A percentile compares a stretch with the other conserved stretches of the same genome.
These are phyloP conservation scores for Petrocephalus microphthalmus DNA, from an alignment of 2,113 vertebrate species.

Conservation along the genomic window DNA sequence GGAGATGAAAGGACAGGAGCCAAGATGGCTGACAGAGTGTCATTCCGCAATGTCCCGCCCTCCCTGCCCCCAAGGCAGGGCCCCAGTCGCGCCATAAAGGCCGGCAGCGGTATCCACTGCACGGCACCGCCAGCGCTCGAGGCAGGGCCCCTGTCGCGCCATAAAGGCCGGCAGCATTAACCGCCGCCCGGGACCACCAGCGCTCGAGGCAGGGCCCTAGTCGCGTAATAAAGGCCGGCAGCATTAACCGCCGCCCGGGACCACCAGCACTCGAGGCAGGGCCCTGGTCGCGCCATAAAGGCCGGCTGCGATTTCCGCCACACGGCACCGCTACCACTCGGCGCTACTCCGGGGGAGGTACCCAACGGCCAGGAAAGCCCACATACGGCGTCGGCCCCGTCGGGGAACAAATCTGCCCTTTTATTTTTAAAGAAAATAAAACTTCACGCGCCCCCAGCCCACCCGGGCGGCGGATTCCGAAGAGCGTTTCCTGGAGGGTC, in stretches of 20 bases:
- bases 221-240: not conserved
- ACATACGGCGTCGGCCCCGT: constrained; percentile 25
- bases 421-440: not conserved
- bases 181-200: not conserved
- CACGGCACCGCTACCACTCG: not conserved
- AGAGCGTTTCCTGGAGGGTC: not conserved
- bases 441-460: not conserved
- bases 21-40: constrained; percentile 59
- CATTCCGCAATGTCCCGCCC: constrained; percentile 43
- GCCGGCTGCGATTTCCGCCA: not conserved
- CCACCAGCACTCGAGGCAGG: not conserved
- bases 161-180: not conserved
- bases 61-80: constrained; percentile 33
- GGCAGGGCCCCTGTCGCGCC: not conserved
- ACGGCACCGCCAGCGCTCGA: not conserved
- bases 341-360: not conserved
- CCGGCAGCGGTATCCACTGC: not conserved
- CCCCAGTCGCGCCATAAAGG: not conserved
- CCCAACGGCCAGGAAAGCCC: not conserved
- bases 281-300: not conserved
- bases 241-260: not conserved
- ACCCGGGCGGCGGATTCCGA: not conserved
- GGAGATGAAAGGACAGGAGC: constrained; percentile 59
- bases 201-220: not conserved
- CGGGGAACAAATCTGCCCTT: not conserved